Conservation (phyloP, 2,797 vertebrate genomes). For the Catamblyrhynchus diadema region DNA sequence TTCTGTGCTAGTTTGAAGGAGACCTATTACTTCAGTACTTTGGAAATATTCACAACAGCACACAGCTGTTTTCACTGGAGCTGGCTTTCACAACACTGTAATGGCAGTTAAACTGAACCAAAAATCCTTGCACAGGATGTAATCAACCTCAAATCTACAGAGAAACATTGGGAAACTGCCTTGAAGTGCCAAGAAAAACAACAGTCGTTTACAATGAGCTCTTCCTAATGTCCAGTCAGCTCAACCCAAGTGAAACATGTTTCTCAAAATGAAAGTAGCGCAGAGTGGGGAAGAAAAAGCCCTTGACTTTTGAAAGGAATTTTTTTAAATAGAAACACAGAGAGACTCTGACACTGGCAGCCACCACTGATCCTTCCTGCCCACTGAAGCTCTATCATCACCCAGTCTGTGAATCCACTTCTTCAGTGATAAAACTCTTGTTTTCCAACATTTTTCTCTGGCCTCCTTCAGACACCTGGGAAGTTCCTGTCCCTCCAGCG, state of each 20-base stretch:
- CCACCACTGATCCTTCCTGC: neutral
- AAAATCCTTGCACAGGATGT: conserved; percentile 74
- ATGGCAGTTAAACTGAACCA: conserved; percentile 45
- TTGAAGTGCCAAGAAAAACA: conserved; percentile 73
- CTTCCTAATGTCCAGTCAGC: conserved; percentile 65
- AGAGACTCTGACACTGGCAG: neutral
- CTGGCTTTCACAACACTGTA: conserved; percentile 48
- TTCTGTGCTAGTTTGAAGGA: neutral
- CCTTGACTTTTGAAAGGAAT: neutral
- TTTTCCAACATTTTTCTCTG: conserved; percentile 18
- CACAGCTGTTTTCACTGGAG: conserved; percentile 51
- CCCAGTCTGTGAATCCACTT: neutral
- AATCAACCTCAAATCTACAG: conserved; percentile 70
- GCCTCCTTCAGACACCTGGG: neutral
- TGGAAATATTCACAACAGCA: neutral
- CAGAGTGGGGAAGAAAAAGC: neutral
- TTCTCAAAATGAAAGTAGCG: conserved; percentile 16
- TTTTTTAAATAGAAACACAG: neutral
- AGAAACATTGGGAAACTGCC: conserved; percentile 67
- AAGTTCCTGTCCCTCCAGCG: conserved; percentile 15
- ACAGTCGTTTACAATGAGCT: conserved; percentile 46
- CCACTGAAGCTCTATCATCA: neutral
- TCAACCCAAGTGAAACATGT: conserved; percentile 17
- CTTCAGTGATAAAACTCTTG: neutral
- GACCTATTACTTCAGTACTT: neutral